Evolutionary conservation across 2,797 vertebrate genomes (phyloP), one percentile per base, ranked within the genome.

Genomic region (Epinephelus malabaricus): DNA sequence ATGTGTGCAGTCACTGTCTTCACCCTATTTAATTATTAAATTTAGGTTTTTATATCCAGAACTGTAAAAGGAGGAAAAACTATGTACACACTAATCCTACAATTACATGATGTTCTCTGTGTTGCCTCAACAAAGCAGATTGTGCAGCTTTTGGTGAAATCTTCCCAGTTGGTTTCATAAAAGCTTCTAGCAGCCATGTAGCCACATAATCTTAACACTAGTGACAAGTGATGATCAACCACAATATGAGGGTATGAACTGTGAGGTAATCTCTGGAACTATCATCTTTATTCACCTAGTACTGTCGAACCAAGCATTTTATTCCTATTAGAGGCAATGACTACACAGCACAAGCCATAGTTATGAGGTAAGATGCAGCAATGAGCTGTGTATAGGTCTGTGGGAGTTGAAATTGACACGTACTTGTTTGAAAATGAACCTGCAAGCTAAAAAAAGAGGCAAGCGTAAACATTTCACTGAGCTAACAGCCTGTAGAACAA

Each of bases 1-100:
- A 71, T 59, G 17, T 75, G 49, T 55, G 17, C 50, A 61, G 61
- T 45, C 13, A 45, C 38, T 9, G 0, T 62, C 13, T 60, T 43
- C 21, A 1, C 15, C 18, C 25, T 64, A 14, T 68, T 66, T 18
- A 49, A 59, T 56, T 63, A 60, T 66, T 79, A n/a, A 68, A 72
- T 46, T 65, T 5, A 49, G 21, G 2, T 46, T 65, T 76, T 69
- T 18, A 51, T 5, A 66, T 79, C 12, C 34, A 55, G 11, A 43
- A 1, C 51, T 43, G 19, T 25, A 50, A 18, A 18, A 13, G 14
- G 34, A 54, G 67, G 53, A 25, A 49, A 71, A 55, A 27, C 34
- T 61, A 54, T 64, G 54, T 59, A 60, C 34, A 40, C 61, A 56
- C 27, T 7, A 46, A 27, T 69, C 45, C 21, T 55, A 23, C 49